Percentiles rank a stretch among this genome's conserved stretches.
These are phyloP conservation scores for Melanogrammus aeglefinus DNA, from an alignment of 2,797 vertebrate genomes.

Conservation along the genomic window DNA sequence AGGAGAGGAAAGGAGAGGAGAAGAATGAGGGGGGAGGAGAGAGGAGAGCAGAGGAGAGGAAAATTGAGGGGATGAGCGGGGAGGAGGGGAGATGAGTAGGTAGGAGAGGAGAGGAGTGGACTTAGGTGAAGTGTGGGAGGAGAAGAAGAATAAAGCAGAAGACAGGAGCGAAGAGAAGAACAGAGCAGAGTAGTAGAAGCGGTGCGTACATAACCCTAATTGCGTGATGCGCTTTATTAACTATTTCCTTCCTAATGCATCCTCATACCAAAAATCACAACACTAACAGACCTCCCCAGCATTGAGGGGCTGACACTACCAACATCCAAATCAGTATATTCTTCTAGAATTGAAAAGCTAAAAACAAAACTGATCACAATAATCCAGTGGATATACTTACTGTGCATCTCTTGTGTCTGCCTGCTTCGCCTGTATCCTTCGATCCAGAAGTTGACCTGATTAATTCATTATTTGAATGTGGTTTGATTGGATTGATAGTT, in stretches of 20 bases:
- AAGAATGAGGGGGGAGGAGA: too few species aligned
- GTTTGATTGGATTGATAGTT: neutral
- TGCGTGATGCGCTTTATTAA: neutral
- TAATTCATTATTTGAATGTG: neutral
- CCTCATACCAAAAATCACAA: neutral
- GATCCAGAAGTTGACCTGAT: neutral
- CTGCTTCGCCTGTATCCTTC: neutral
- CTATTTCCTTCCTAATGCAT: neutral
- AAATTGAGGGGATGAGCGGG: neutral
- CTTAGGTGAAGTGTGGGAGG: neutral
- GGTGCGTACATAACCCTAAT: neutral
- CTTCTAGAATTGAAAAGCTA: neutral
- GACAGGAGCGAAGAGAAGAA: neutral
- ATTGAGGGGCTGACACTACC: neutral
- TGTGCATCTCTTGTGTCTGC: slow-evolving; percentile 44
- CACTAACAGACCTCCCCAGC: neutral
- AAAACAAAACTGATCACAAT: neutral
- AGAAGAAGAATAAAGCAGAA: neutral
- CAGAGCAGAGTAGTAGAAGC: neutral
- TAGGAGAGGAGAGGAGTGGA: neutral
- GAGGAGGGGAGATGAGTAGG: slow-evolving; percentile 1
- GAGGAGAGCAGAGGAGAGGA: neutral
- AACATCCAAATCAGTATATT: neutral
- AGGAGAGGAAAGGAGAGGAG: neutral
- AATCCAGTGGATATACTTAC: slow-evolving; percentile 46